These are phyloP conservation scores for Lycopodina hypogea DNA, from an alignment of 37 sponge, comb jelly and placozoan genomes.

Conservation along the genomic window DNA sequence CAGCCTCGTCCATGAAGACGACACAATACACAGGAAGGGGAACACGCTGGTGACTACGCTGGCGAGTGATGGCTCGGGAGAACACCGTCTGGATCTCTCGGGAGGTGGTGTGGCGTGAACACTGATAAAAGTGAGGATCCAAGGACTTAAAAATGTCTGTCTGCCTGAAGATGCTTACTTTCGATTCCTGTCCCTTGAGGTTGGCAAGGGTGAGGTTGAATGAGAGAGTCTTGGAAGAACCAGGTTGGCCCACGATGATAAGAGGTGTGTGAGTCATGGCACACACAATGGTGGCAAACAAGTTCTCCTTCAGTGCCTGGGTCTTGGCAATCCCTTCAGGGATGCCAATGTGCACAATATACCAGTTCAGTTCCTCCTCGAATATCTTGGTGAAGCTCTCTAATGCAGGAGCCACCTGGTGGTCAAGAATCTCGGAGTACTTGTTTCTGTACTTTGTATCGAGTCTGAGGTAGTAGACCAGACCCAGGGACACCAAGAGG, in stretches of 20 bases:
- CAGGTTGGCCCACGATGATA: constrained; percentile 90
- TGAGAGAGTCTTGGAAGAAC: constrained; percentile 89
- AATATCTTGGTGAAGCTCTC: constrained; percentile 24
- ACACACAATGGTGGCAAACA: constrained; percentile 84
- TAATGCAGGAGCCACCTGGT: background rate
- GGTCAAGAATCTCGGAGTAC: constrained; percentile 34
- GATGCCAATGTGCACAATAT: constrained; percentile 48
- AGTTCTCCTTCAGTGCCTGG: constrained; percentile 83
- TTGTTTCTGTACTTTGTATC: constrained; percentile 50
- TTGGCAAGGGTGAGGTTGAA: constrained; percentile 83
- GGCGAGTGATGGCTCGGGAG: constrained; percentile 76
- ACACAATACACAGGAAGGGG: constrained; percentile 69
- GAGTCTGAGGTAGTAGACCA: constrained; percentile 84
- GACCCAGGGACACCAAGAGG: constrained; percentile 59
- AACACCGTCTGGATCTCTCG: constrained; percentile 87
- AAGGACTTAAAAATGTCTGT: constrained; percentile 71
- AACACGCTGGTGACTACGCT: constrained; percentile 28
- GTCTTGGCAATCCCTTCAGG: constrained; percentile 88
- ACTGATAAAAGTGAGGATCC: constrained; percentile 87
- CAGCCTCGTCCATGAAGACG: constrained; percentile 96
- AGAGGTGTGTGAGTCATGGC: constrained; percentile 78
- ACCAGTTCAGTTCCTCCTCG: constrained; percentile 66
- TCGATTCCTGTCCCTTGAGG: constrained; percentile 81
- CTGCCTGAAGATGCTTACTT: constrained; percentile 48
- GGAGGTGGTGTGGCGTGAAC: constrained; percentile 87